Conservation (phyloP, 2,113 vertebrate genomes). For the Ochotona curzoniae region DNA sequence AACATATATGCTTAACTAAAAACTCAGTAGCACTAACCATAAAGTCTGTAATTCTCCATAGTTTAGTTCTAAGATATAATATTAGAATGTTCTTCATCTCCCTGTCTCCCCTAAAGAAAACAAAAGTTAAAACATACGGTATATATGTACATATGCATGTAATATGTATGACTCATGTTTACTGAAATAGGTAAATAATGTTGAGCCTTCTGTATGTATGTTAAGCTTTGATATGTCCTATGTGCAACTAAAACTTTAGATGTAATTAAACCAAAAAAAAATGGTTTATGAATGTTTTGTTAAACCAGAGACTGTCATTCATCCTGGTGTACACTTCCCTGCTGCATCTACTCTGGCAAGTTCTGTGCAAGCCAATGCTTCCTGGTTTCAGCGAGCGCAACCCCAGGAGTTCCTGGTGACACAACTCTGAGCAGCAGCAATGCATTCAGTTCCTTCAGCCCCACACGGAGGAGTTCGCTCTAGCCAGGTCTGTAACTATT, state of each 20-base stretch:
- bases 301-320: conserved; percentile 11
- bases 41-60: not conserved
- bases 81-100: conserved; percentile 18
- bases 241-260: conserved; percentile 15
- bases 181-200: not conserved
- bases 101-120: not conserved
- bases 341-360: not conserved
- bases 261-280: not conserved
- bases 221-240: not conserved
- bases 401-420: not conserved
- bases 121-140: not conserved
- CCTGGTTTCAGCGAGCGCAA: not conserved
- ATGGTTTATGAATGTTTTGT: conserved; percentile 2
- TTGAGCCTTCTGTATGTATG: not conserved
- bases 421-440: not conserved
- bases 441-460: conserved; percentile 7
- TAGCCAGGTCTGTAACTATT: conserved; percentile 31
- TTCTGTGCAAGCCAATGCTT: not conserved
- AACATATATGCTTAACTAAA: not conserved
- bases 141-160: not conserved
- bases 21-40: not conserved
- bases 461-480: conserved; percentile 17
- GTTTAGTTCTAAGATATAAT: conserved; percentile 10
- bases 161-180: not conserved
- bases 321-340: not conserved